Conservation (phyloP, 2,113 vertebrate genomes). For the Microtus oregoni region DNA sequence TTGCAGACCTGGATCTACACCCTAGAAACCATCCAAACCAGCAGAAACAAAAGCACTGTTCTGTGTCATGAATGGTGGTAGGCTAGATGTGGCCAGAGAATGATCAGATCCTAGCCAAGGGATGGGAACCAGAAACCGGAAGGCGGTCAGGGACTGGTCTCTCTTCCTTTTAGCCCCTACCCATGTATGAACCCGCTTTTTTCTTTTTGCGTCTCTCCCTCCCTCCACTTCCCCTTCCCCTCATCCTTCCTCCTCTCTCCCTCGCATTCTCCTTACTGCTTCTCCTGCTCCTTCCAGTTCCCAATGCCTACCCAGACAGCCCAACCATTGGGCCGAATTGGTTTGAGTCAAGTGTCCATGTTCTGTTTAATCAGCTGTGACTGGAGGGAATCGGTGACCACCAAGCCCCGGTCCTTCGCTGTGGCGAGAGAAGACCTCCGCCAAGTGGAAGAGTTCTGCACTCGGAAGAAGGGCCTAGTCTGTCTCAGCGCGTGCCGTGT, state of each 20-base stretch:
- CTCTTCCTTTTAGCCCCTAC: not conserved
- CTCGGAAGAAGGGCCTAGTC: not conserved
- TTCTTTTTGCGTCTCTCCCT: no score
- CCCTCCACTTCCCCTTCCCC: not conserved
- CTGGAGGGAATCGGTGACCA: not conserved
- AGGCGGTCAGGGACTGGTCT: not conserved
- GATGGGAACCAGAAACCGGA: slow-evolving; percentile 31
- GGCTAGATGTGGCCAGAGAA: not conserved
- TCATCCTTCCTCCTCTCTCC: not conserved
- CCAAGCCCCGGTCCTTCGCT: not conserved
- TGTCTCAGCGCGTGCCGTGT: not conserved
- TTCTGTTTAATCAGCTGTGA: not conserved
- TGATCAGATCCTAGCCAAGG: not conserved
- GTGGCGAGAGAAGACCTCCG: not conserved
- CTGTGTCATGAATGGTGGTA: not conserved
- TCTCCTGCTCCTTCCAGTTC: not conserved
- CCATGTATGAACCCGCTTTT: no score
- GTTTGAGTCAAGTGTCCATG: not conserved
- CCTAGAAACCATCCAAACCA: not conserved
- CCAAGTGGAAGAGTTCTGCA: not conserved
- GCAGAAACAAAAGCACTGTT: not conserved
- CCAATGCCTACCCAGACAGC: not conserved
- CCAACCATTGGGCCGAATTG: not conserved
- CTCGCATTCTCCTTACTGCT: not conserved
- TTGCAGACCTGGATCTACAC: not conserved